These are phyloP conservation scores for Heliocidaris tuberculata DNA, from an alignment of 35 echinoderm and acorn worm genomes.

Conservation along the genomic window DNA sequence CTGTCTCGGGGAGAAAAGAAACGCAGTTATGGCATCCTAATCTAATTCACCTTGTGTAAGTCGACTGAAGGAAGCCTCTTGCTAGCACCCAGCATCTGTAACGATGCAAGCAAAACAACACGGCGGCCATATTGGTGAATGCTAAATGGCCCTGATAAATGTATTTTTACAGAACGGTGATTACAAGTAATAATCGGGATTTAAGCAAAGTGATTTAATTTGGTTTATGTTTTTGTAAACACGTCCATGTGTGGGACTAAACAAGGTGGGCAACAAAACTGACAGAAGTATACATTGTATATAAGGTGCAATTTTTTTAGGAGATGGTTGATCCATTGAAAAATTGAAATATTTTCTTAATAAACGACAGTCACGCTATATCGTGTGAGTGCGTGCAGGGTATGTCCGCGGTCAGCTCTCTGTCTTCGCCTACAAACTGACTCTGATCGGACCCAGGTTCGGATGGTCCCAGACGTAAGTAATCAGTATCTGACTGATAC, in stretches of 20 bases:
- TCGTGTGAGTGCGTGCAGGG: too few species aligned
- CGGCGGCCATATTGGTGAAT: not conserved
- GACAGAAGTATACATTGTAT: not conserved
- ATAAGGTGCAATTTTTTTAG: not conserved
- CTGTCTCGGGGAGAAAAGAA: not conserved
- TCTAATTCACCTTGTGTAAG: slow-evolving; percentile 39
- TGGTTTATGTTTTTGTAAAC: not conserved
- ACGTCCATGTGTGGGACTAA: not conserved
- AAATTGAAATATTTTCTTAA: not conserved
- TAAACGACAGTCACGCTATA: not conserved
- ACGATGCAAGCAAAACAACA: not conserved
- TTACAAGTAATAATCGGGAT: not conserved
- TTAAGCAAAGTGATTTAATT: not conserved
- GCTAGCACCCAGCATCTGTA: not conserved
- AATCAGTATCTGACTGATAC: too few species aligned
- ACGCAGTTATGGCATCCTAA: slow-evolving; percentile 21
- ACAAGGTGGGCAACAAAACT: not conserved
- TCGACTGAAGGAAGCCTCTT: not conserved
- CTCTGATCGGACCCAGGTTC: too few species aligned
- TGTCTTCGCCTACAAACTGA: too few species aligned
- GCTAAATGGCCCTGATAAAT: not conserved
- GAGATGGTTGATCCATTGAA: not conserved
- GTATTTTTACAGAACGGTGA: not conserved
- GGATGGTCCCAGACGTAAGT: too few species aligned
- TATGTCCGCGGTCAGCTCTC: too few species aligned